Conservation (phyloP, 2,113 vertebrate species). For the Drymodes brunneopygia region DNA sequence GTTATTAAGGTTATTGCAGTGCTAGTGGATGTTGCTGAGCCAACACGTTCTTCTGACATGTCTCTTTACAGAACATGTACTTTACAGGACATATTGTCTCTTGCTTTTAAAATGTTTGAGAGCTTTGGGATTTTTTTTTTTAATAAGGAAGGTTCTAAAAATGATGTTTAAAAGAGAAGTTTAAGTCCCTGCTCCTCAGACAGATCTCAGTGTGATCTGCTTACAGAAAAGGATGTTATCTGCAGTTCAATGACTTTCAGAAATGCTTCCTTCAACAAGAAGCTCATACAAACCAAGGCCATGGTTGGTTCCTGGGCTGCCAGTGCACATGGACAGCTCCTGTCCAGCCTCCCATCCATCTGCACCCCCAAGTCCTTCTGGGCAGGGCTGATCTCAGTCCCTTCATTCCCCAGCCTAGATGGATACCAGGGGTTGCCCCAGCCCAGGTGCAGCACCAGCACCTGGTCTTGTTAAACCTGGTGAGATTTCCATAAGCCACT, state of each 20-base stretch:
- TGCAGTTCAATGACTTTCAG: background rate
- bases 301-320: background rate
- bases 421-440: rapidly evolving
- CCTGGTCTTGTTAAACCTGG: background rate
- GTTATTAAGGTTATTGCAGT: background rate
- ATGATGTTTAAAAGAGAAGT: background rate
- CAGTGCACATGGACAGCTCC: background rate
- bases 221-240: background rate
- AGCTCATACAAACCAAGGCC: background rate
- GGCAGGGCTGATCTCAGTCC: background rate
- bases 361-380: background rate
- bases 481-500: background rate
- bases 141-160: background rate
- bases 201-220: background rate
- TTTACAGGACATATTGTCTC: background rate
- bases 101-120: background rate
- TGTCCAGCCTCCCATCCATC: background rate
- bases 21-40: background rate
- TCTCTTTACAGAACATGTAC: background rate
- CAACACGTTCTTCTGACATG: background rate
- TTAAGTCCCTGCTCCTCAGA: background rate
- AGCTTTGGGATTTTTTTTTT: background rate
- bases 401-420: background rate
- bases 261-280: background rate
- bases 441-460: background rate